Evolutionary conservation across 2,113 vertebrate species (phyloP), one percentile per base, ranked within the genome.

Genomic region (Hippocampus barbouri): DNA sequence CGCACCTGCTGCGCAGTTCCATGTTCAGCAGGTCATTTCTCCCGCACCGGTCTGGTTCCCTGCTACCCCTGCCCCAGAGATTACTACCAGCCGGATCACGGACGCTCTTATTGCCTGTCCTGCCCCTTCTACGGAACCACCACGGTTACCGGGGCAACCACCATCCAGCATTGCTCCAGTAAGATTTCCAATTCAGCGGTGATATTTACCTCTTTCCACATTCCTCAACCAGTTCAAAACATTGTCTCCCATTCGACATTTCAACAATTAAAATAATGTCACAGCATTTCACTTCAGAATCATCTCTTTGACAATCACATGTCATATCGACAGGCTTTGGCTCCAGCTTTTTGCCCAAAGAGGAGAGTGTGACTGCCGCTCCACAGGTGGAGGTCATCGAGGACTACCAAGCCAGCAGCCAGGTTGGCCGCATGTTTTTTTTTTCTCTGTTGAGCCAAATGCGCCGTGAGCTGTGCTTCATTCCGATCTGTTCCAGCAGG

Each of bases 51-150:
- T n/a, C 90, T 99, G 88, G 92, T 92, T 64, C 95, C 97, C 5
- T 98, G 97, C 80, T 94, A 98, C 83, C 95, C 95, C 0, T 99
- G 97, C 82, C 97, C 97, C 63, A 93, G 90, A 75, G 97, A 99
- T 86, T 99, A 98, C 85, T 99, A 99, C 83, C 97, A 98, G 0
- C 97, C 97, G 6, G 91, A 96, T 1, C 85, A 91, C 0, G 97
- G 97, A 3, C 96, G 96, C 77, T 98, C 97, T 61, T 99, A 95
- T 88, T 99, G 97, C 85, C 90, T 98, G 25, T 94, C 97, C 65
- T 99, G 97, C 65, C 97, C 97, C 3, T 98, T 99, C 87, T 98
- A 98, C 56, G 97, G 97, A 72, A 99, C 96, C 74, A 99, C 97
- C 61, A 94, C 94, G 0, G 57, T 94, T 27, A 92, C 74, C 1